Evolutionary conservation across 1,140 invertebrate genomes (phyloP).

Genomic region (Drosophila seguyi): DNA sequence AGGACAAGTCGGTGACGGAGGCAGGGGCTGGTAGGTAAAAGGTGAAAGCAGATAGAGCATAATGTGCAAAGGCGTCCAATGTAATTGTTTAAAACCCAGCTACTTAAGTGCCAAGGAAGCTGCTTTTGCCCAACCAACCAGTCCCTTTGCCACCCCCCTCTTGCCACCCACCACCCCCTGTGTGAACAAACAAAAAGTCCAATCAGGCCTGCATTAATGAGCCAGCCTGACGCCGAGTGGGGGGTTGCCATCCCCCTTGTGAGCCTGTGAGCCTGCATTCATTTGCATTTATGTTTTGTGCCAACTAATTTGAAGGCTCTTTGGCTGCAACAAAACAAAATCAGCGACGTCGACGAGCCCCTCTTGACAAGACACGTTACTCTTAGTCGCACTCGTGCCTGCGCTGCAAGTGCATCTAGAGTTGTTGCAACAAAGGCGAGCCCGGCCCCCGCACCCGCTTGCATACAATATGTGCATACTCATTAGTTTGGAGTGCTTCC

Average conservation of each 20-base stretch:
- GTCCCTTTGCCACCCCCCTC: not conserved
- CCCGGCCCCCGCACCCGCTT: constrained; percentile 40
- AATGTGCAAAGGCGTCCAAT: constrained; percentile 79
- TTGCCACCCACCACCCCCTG: constrained; percentile 8
- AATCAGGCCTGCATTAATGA: constrained; percentile 81
- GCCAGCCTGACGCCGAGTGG: constrained; percentile 20
- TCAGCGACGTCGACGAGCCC: constrained; percentile 65
- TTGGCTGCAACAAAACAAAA: constrained; percentile 75
- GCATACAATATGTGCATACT: constrained; percentile 82
- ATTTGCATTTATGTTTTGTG: constrained; percentile 83
- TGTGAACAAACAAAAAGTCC: constrained; percentile 74
- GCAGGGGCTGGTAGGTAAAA: not conserved
- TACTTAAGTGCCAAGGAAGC: constrained; percentile 70
- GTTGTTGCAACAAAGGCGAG: constrained; percentile 59
- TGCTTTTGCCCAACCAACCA: not conserved
- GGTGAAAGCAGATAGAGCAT: constrained; percentile 54
- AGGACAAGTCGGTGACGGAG: not conserved
- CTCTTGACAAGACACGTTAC: constrained; percentile 57
- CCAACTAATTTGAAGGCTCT: constrained; percentile 78
- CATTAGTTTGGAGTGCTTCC: constrained; percentile 83
- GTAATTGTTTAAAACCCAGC: constrained; percentile 80
- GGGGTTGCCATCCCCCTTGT: not conserved
- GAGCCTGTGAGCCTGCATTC: constrained; percentile 56
- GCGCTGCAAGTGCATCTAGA: constrained; percentile 71
- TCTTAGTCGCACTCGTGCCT: constrained; percentile 6